These are phyloP conservation scores for Orthosia cruda DNA, from an alignment of 2,888 invertebrate species.

Conservation along the genomic window DNA sequence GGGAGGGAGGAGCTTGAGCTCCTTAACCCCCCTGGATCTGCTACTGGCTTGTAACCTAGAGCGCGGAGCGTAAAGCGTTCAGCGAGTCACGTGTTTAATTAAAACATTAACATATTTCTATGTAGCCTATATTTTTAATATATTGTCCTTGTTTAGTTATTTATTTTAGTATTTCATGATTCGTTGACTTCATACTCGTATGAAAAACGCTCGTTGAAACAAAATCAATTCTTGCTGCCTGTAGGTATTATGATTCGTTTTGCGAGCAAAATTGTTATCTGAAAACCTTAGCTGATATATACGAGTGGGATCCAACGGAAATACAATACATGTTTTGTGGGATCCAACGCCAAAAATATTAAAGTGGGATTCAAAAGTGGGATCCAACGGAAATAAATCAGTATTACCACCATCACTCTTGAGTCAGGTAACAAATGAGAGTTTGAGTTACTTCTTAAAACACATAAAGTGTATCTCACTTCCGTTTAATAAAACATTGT, in stretches of 20 bases:
- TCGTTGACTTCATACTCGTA: not conserved
- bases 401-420: no score
- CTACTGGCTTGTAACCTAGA: no score
- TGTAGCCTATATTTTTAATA: constrained; percentile 10
- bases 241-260: not conserved
- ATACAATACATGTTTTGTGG: no score
- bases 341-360: no score
- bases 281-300: not conserved
- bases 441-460: not conserved
- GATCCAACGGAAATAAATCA: no score
- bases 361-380: no score
- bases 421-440: not conserved
- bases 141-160: not conserved
- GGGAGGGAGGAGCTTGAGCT: no score
- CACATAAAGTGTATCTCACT: not conserved
- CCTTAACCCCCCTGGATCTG: no score
- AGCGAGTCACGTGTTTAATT: not conserved
- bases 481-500: not conserved
- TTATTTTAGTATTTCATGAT: constrained; percentile 1
- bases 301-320: no score
- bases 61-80: not conserved
- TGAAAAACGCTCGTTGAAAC: not conserved
- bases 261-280: no score
- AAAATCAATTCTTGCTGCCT: not conserved
- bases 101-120: constrained; percentile 28